Evolutionary conservation across 2,797 vertebrate species (phyloP), one percentile per base, ranked within the genome.

Genomic region (Setipinna tenuifilis): DNA sequence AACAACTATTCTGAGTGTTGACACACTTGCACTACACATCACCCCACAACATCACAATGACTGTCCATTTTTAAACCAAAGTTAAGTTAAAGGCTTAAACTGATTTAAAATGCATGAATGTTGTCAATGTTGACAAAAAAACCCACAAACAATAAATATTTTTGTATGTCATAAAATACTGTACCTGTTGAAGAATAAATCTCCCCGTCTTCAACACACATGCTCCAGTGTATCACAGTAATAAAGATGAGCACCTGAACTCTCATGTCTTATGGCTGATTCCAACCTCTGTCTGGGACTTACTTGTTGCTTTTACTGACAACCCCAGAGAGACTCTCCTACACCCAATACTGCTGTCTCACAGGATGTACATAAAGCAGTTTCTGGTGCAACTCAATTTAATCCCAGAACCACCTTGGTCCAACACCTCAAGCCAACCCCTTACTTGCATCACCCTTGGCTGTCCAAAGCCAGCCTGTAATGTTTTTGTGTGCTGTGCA

Each of bases 171-270:
- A 61, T 28, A 21, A 48, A 12, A 68, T 16, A 50, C 11, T 17
- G 48, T 90, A 91, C 91, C 91, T 85, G 89, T 90, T 17, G 91
- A 92, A 31, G 88, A 89, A 85, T 90, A 92, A 83, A 91, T 87
- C 83, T 91, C 89, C 57, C 83, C 61, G 7, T 83, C 35, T 59
- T 54, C 87, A 78, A 16, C 46, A 83, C 85, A 87, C 2, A 87
- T 17, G 12, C 19, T 84, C 83, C 84, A 85, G 85, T 41, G n/a
- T 23, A 87, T n/a, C 57, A 85, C 23, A 10, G 89, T 19, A 14
- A 86, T 44, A 0, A 75, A 16, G 78, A 91, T 82, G 9, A 84
- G 59, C 84, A 84, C 81, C 61, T 81, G 75, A 0, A 78, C 12
- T 1, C 65, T 58, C 88, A 88, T 90, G 6, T 65, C 54, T 59